Conservation (phyloP, 2,113 vertebrate genomes). For the Butorides virescens region DNA sequence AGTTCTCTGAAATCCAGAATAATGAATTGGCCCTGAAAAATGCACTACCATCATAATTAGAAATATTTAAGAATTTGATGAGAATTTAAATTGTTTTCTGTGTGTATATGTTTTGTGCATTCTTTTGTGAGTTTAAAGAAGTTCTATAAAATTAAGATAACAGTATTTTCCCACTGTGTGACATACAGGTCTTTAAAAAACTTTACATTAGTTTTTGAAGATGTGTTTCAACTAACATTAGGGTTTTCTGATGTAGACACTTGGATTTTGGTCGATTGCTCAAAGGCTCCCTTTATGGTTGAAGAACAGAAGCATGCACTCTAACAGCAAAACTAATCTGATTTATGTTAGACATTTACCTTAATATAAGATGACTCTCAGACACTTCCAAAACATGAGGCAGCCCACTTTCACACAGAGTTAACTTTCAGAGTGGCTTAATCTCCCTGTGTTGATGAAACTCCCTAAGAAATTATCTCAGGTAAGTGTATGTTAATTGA, state of each 20-base stretch:
- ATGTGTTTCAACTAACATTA: neutral
- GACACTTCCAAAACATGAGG: neutral
- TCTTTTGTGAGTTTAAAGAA: neutral
- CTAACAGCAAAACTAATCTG: neutral
- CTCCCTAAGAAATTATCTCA: neutral
- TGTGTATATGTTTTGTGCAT: neutral
- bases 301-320: neutral
- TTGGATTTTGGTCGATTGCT: rapidly evolving
- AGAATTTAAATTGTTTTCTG: neutral
- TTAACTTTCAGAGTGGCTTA: neutral
- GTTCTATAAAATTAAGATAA: neutral
- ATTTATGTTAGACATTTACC: neutral
- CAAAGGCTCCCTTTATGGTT: neutral
- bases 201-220: neutral
- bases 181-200: neutral
- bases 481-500: neutral
- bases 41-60: neutral
- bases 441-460: neutral
- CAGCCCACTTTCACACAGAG: neutral
- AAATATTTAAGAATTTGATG: neutral
- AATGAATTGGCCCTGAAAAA: neutral
- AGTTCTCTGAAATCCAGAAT: neutral
- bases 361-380: neutral
- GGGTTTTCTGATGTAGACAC: neutral
- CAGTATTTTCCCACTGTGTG: neutral